These are phyloP conservation scores for Sylvilagus bachmani DNA, from an alignment of 2,113 vertebrate species.

Conservation along the genomic window DNA sequence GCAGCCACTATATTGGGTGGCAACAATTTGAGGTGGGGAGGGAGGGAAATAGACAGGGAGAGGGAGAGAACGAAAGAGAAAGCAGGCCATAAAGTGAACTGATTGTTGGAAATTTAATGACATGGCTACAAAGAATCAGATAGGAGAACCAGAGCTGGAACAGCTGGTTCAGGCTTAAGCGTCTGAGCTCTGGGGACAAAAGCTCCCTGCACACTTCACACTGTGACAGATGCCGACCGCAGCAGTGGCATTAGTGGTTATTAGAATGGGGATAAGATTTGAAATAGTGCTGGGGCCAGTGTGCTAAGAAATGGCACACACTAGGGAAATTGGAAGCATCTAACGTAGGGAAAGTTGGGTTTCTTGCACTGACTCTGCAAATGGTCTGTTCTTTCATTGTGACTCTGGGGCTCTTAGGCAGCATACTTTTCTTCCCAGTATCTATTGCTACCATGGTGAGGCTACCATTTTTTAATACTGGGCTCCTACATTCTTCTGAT, in stretches of 20 bases:
- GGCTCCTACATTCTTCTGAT: neutral
- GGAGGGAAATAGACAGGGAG: neutral
- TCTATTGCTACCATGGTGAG: neutral
- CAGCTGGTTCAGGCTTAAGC: conserved; percentile 86
- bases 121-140: conserved; percentile 77
- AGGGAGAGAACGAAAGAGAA: neutral
- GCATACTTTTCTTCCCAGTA: neutral
- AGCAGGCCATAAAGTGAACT: conserved; percentile 81
- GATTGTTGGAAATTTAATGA: conserved; percentile 85
- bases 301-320: conserved; percentile 64
- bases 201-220: conserved; percentile 69
- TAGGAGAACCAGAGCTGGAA: conserved; percentile 78
- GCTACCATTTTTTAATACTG: neutral
- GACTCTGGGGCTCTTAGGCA: neutral
- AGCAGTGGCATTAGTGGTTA: conserved; percentile 81
- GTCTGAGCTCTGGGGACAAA: conserved; percentile 79
- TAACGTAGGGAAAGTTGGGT: conserved; percentile 61
- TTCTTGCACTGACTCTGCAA: conserved; percentile 80
- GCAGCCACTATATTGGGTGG: conserved; percentile 71
- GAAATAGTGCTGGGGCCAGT: conserved; percentile 75
- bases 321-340: conserved; percentile 61
- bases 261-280: conserved; percentile 70
- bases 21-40: neutral
- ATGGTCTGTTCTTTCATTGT: conserved; percentile 56
- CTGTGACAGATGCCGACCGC: conserved; percentile 79